Evolutionary conservation across 2,113 vertebrate genomes (phyloP).

Genomic region (Pterocles gutturalis): DNA sequence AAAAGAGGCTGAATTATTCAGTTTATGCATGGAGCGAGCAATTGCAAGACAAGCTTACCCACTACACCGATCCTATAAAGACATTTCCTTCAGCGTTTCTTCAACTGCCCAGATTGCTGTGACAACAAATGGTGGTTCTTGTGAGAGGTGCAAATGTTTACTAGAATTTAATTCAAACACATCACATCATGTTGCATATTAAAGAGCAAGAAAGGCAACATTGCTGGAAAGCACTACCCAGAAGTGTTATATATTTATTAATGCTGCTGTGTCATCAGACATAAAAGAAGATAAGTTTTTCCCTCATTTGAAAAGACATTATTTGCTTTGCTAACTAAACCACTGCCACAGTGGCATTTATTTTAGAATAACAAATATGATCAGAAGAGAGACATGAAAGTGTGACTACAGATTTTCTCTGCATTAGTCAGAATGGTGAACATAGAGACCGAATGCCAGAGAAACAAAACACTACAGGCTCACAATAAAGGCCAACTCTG

Average conservation of each 20-base stretch:
- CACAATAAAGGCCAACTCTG: not conserved
- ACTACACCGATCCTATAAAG: not conserved
- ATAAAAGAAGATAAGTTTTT: not conserved
- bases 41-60: not conserved
- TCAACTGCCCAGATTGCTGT: not conserved
- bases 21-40: not conserved
- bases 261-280: not conserved
- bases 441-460: not conserved
- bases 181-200: not conserved
- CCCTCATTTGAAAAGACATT: not conserved
- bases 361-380: conserved; percentile 18
- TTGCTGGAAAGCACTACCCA: not conserved
- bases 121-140: not conserved
- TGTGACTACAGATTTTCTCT: not conserved
- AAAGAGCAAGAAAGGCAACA: not conserved
- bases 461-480: not conserved
- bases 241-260: not conserved
- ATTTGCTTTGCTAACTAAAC: conserved; percentile 7
- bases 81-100: not conserved
- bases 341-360: not conserved
- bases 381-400: not conserved
- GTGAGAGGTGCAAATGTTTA: not conserved
- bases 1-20: not conserved
- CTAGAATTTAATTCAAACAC: not conserved
- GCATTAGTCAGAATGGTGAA: not conserved